Evolutionary conservation across 2,888 invertebrate genomes (phyloP).

Genomic region (Thysanoteuthis rhombus): DNA sequence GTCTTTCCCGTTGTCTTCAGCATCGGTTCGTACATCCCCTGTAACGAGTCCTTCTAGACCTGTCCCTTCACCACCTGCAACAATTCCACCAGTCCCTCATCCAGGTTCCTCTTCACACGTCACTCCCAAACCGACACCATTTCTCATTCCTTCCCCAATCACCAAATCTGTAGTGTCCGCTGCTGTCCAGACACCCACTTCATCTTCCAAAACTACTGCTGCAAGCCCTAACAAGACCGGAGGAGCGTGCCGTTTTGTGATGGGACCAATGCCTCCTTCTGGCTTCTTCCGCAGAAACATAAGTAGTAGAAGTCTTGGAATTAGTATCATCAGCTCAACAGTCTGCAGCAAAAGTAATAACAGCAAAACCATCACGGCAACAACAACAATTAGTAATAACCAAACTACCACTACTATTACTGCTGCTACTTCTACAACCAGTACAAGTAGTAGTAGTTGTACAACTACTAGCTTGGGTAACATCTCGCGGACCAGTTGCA

Average conservation of each 20-base stretch:
- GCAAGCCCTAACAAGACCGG: conserved; percentile 20
- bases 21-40: background rate
- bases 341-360: background rate
- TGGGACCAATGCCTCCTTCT: conserved; percentile 24
- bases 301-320: conserved; percentile 28
- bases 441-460: conserved; percentile 15
- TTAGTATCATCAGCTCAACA: conserved; percentile 19
- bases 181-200: background rate
- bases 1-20: background rate
- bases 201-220: conserved; percentile 29
- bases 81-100: background rate
- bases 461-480: background rate
- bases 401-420: too few species aligned
- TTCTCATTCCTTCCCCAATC: background rate
- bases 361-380: background rate
- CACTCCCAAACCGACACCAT: background rate
- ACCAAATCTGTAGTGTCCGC: background rate
- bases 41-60: background rate
- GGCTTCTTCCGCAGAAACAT: conserved; percentile 20
- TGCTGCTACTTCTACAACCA: background rate
- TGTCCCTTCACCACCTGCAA: background rate
- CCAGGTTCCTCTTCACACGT: background rate
- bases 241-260: conserved; percentile 25
- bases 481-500: background rate
- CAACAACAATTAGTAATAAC: too few species aligned